phyloP scores from a whole-genome alignment of 2,113 vertebrate species.

The Nestor notabilis region DNA sequence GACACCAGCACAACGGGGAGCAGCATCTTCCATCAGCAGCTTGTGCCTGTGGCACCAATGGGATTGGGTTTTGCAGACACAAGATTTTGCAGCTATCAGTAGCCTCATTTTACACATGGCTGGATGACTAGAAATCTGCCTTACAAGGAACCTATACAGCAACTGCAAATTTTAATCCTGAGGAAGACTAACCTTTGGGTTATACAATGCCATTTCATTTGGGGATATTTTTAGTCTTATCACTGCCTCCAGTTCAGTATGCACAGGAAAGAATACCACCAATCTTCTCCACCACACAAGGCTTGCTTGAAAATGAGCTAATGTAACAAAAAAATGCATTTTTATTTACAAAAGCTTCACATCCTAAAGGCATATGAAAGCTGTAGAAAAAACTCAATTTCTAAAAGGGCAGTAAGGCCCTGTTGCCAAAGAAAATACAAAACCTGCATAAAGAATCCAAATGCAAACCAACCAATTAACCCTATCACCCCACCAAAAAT shows the following conservation, averaged over 20 bases:
- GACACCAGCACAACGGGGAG: background rate
- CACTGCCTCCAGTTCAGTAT: background rate
- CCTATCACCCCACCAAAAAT: conserved; percentile 10
- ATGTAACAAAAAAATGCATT: conserved; percentile 44
- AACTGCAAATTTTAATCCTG: conserved; percentile 26
- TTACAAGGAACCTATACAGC: background rate
- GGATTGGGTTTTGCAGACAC: background rate
- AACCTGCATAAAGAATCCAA: conserved; percentile 21
- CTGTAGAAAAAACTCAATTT: conserved; percentile 59
- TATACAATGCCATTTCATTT: conserved; percentile 15
- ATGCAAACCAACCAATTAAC: conserved; percentile 67
- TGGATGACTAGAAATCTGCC: background rate
- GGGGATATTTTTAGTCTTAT: conserved; percentile 52
- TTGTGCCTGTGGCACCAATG: background rate
- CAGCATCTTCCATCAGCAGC: background rate
- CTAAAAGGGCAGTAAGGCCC: conserved; percentile 52
- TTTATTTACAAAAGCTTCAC: conserved; percentile 66
- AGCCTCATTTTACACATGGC: background rate
- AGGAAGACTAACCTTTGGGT: conserved; percentile 52
- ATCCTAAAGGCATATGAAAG: conserved; percentile 44
- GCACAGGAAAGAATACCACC: background rate
- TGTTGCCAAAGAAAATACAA: conserved; percentile 36
- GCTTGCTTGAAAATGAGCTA: conserved; percentile 58
- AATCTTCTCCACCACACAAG: conserved; percentile 14
- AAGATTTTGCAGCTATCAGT: background rate